Conservation (phyloP, 2,113 vertebrate species). For the Paradoxurus hermaphroditus region DNA sequence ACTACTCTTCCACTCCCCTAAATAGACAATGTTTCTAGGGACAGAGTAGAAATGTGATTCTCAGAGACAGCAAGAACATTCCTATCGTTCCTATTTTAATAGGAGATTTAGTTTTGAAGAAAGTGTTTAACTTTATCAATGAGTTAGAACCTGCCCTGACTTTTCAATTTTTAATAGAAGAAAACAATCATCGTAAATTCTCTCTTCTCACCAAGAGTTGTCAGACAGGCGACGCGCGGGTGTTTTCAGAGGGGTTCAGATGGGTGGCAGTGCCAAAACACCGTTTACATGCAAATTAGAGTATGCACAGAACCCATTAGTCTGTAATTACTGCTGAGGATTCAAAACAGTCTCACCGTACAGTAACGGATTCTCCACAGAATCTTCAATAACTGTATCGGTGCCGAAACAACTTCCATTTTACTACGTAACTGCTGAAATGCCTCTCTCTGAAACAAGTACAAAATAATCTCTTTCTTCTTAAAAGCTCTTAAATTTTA, state of each 20-base stretch:
- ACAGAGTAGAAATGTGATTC: background rate
- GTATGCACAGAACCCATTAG: background rate
- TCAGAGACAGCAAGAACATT: background rate
- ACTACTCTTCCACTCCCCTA: background rate
- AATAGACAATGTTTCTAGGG: background rate
- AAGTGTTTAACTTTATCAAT: constrained; percentile 40
- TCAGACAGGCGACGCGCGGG: constrained; percentile 44
- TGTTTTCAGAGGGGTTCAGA: constrained; percentile 34
- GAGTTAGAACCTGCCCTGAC: background rate
- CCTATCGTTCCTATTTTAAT: background rate
- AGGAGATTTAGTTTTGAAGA: background rate
- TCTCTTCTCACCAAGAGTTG: constrained; percentile 34
- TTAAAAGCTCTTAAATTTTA: background rate
- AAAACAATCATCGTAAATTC: constrained; percentile 62
- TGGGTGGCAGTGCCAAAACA: background rate
- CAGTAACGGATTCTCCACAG: background rate
- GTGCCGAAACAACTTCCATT: constrained; percentile 58
- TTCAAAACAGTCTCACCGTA: constrained; percentile 27
- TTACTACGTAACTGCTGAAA: constrained; percentile 47
- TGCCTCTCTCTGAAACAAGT: constrained; percentile 38
- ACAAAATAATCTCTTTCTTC: constrained; percentile 32
- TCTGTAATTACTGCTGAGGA: background rate
- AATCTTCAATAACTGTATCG: constrained; percentile 52
- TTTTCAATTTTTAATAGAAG: constrained; percentile 58
- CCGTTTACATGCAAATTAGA: background rate